phyloP scores from a whole-genome alignment of 2,888 invertebrate genomes.

The Erebia epiphron region DNA sequence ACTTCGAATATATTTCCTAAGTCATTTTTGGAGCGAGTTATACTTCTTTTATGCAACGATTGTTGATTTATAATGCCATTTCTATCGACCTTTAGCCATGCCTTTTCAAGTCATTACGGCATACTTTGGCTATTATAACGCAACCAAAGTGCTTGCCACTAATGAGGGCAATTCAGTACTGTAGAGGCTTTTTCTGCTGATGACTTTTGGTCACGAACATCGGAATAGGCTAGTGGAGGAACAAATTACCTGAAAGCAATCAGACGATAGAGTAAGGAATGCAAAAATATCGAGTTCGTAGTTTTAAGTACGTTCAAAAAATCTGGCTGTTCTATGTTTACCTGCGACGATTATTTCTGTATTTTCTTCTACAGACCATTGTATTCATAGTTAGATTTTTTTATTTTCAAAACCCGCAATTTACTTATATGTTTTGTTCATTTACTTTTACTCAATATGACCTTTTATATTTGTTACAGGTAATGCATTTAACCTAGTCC shows the following conservation, averaged over 20 bases:
- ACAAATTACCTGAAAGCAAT: conserved; percentile 1
- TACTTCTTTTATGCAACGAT: neutral
- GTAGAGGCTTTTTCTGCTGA: conserved; percentile 20
- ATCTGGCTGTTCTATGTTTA: neutral
- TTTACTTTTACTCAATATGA: neutral
- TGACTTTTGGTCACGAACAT: conserved; percentile 29
- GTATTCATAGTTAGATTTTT: no score
- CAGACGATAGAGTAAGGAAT: neutral
- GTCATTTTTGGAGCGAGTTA: neutral
- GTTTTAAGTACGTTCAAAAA: neutral
- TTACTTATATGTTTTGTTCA: no score
- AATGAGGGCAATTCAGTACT: conserved; percentile 25
- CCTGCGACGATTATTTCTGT: no score
- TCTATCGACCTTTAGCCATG: conserved; percentile 6
- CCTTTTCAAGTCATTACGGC: conserved; percentile 1
- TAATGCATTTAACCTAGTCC: neutral
- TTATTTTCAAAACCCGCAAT: no score
- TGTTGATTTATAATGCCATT: neutral
- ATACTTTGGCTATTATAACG: conserved; percentile 16
- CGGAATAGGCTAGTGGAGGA: conserved; percentile 4
- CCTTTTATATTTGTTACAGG: neutral
- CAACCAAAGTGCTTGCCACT: conserved; percentile 4
- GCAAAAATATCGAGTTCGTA: neutral
- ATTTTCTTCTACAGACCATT: no score
- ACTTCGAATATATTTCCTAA: neutral